Conservation (phyloP, 2,113 vertebrate genomes). For the Dicaeum eximium region DNA sequence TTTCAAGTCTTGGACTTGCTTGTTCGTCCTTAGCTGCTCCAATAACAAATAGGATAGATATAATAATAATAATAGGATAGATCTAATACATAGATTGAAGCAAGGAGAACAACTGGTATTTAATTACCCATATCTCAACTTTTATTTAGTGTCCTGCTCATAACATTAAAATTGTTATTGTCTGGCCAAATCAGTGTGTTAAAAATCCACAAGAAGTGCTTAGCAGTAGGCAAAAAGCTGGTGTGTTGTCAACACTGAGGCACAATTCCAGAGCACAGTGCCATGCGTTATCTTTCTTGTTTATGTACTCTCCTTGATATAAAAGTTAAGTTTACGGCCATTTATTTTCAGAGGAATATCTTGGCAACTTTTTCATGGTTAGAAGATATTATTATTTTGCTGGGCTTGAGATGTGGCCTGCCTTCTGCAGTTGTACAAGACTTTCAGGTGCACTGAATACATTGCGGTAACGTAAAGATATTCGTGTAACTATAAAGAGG, state of each 20-base stretch:
- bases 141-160: background rate
- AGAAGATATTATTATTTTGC: background rate
- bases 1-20: background rate
- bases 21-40: background rate
- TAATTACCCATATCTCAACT: background rate
- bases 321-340: background rate
- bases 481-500: background rate
- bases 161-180: background rate
- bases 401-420: background rate
- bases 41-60: too few species aligned
- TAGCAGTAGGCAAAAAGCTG: background rate
- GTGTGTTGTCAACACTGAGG: background rate
- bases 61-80: too few species aligned
- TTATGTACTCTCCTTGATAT: background rate
- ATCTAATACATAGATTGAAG: background rate
- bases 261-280: background rate
- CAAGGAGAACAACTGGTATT: background rate
- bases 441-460: background rate
- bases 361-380: background rate
- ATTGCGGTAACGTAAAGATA: background rate
- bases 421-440: background rate
- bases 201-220: background rate
- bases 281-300: background rate
- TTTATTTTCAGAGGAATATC: background rate
- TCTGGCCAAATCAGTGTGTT: background rate